Evolutionary conservation across 2,888 invertebrate genomes (phyloP).

Genomic region (Tortricodes alternella): DNA sequence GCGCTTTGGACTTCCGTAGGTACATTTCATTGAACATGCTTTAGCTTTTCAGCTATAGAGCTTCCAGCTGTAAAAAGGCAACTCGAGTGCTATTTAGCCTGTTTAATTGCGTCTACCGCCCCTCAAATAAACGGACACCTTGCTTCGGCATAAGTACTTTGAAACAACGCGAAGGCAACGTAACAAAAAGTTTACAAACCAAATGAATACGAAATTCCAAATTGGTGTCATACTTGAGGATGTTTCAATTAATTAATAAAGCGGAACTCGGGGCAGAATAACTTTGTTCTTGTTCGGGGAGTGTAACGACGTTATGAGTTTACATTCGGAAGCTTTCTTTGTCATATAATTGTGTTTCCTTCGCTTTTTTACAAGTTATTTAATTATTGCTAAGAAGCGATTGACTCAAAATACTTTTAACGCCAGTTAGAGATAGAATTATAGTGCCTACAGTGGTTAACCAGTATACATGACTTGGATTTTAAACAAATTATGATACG

Average conservation of each 20-base stretch:
- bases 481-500: no score
- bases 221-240: slow-evolving; percentile 43
- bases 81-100: background rate
- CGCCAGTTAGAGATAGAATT: no score
- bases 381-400: background rate
- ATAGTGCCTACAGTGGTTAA: no score
- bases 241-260: slow-evolving; percentile 27
- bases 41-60: background rate
- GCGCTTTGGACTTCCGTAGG: no score
- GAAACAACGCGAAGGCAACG: slow-evolving; percentile 8
- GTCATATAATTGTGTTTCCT: slow-evolving; percentile 16
- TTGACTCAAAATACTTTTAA: no score
- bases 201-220: slow-evolving; percentile 43
- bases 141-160: background rate
- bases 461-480: no score
- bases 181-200: slow-evolving; percentile 20
- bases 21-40: background rate
- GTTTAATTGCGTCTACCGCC: background rate
- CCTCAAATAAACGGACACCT: background rate
- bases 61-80: background rate
- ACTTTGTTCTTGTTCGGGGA: slow-evolving; percentile 16
- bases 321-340: slow-evolving; percentile 9
- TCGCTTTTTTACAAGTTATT: background rate
- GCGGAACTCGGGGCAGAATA: slow-evolving; percentile 7
- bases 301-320: slow-evolving; percentile 18